Base-by-base conservation (phyloP, 2,113 vertebrate species). In the Oncorhynchus kisutch region DNA sequence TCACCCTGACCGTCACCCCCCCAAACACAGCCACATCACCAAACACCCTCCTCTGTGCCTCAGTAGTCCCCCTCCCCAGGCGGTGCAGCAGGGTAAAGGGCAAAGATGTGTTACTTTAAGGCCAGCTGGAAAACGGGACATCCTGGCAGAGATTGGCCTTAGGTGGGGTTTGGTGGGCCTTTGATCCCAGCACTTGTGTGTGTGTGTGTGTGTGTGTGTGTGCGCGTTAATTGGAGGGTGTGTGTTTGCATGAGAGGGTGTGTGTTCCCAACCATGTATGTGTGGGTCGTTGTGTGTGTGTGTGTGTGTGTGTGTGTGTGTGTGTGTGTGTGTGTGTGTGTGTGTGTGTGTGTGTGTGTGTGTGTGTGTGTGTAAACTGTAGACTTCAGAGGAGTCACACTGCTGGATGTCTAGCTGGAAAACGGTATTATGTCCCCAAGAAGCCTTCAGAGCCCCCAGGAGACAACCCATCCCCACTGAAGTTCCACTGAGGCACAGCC, bases 181-280 rank as follows among this genome's bases (percentile, higher is more conserved):
- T 81, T 84, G 79, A 81, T 86, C 49, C 54, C 27, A 73, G 71
- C 18, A 74, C 29, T 24, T 8, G 34, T 8, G 34, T 7, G 5
- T 39, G 34, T 39, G 34, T 74, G 67, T 39, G 34, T 31, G 29
- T 31, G 4, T 31, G 29, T 31, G 29, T 31, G 29, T 5, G 29
- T 5, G 5, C 3, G 29, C 29, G 0, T 3, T 0, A 1, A 34
- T 34, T 5, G 31, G 34, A 34, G 5, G 34, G 5, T 39, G 34
- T 39, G 34, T 39, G 34, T 39, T 7, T 39, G 34, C 7, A 7
- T 8, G 34, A 2, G 34, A 8, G 34, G 6, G 34, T 39, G 34
- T 39, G 34, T 39, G 34, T 39, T 6, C 29, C 29, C 29, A 29
- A 29, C 29, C 29, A 31, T 31, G 29, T 29, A 29, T 29, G 29